Base-by-base conservation (phyloP, 2,888 invertebrate species). In the Polia nebulosa region DNA sequence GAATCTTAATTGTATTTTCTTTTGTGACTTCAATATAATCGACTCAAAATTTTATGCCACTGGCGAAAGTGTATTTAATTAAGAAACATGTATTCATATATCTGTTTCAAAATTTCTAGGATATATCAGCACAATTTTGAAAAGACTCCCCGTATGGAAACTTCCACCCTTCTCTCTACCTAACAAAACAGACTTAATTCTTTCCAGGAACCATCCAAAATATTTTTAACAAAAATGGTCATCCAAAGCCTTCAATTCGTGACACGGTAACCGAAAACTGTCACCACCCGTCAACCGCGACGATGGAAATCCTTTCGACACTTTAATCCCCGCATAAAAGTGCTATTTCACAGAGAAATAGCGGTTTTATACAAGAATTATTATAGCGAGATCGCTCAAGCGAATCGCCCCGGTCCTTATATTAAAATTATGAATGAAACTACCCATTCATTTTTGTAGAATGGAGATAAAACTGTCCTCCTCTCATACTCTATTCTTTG, bases 391-490 rank as follows among this genome's bases (percentile, higher is more conserved):
- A 49, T 62, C 59, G 47, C 59, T 76, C 59, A 76, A 56, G 76
- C 58, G 49, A 65, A 49, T 49, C 53, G 39, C 58, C 20, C 29
- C 29, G 52, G 57, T 73, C 41, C 58, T 64, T 79, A 64, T 79
- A 79, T 65, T 75, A 79, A 79, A 74, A 74, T 79, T 79, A 79
- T 79, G 75, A 75, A 79, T 79, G 47, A 65, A 79, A 74, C 80
- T 65, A 75, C 36, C 51, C 47, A 56, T 60, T 66, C 34, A 60
- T 79, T 75, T 51, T 79, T 45, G 53, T 58, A 39, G 27, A 78
- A 44, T 15, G 17, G 27, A 64, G 65, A 73, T 73, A 73, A 74
- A 73, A 74, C n/a, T 58, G 22, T 78, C 27, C 15, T n/a, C 29
- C 3, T 62, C 22, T 32, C 20, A 36, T 45, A 29, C 20, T 69